Base-by-base conservation (phyloP, 1,140 invertebrate species). In the Coenobita brevimanus region DNA sequence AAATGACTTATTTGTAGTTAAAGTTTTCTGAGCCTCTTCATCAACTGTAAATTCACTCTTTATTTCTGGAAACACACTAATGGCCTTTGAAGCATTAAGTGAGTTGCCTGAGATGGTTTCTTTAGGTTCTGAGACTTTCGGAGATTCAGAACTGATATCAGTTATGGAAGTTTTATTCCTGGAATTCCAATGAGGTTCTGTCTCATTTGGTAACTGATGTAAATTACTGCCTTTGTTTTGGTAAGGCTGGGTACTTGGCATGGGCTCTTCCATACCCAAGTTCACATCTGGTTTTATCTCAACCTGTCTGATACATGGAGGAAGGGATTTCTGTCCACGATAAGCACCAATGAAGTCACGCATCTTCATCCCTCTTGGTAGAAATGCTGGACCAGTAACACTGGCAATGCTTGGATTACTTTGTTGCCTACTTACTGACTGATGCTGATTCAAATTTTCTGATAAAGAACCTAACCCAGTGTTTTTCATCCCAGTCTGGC, bases 361-460 rank as follows among this genome's bases (percentile, higher is more conserved):
- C 85, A 87, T 87, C 15, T 21, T 80, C 50, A 33, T 80, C 57
- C 85, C 85, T 57, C 80, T 87, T 41, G 76, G 85, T 57, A 24
- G 75, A 81, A 87, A 87, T 43, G 85, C 85, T 43, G 64, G 38
- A 33, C 76, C 67, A 69, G 81, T 43, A 2, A 57, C 3, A 15
- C n/a, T 3, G 50, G 3, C 46, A 6, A 81, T 17, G 33, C 21
- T 57, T 73, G 27, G 33, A 27, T 36, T n/a, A 30, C 33, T 38
- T 50, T 57, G 46, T 50, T 79, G 62, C 50, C 43, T 27, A 46
- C 17, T 60, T 0, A 38, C 2, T 27, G 33, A 30, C 43, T 33
- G 8, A 54, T 71, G 38, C 1, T 43, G 43, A 79, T 15, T 6
- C 3, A 27, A 27, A 27, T 33, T 33, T 71, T 6, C 17, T 50